Evolutionary conservation across 2,113 vertebrate genomes (phyloP), one percentile per base, ranked within the genome.

Genomic region (Pelobates fuscus): DNA sequence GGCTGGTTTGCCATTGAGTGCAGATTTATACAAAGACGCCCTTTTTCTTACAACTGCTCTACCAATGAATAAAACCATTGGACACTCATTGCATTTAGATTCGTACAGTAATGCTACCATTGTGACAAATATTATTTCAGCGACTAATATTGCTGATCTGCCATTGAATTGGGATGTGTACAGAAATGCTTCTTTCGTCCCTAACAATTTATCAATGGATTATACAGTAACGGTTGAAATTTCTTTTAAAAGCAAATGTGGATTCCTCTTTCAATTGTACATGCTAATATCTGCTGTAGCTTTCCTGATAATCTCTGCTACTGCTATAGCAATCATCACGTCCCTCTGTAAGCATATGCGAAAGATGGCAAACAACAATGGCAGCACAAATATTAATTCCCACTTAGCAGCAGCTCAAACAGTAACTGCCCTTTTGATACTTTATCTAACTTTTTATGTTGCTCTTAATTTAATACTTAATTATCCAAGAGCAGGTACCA

Each of bases 261-360:
- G 26, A 20, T 75, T 62, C 37, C 11, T 75, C 5, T 75, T 67
- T 30, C 25, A 58, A 17, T 14, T 75, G 2, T 66, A 67, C 18
- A 43, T 66, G 18, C 2, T 23, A 11, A 8, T 58, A 5, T 41
- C 71, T 21, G n/a, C 62, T 3, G 11, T 59, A 8, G 52, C 62
- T 27, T 75, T 75, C 15, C 5, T 29, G 8, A 29, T 67, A 2
- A 58, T 67, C 25, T 67, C 29, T 8, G 17, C 17, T 37, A 32
- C 63, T 15, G 32, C 24, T 29, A 23, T 55, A 2, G 24, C 71
- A 0, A 75, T 67, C n/a, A 15, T 75, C 3, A 44, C 26, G 5
- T 75, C 63, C 25, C 41, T 75, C 30, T 59, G 32, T 30, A 75
- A 44, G 21, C 71, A 67, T 32, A 75, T 75, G 63, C 43, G 20